Conservation (phyloP, 2,888 invertebrate species). For the Ornithoptera alexandrae region DNA sequence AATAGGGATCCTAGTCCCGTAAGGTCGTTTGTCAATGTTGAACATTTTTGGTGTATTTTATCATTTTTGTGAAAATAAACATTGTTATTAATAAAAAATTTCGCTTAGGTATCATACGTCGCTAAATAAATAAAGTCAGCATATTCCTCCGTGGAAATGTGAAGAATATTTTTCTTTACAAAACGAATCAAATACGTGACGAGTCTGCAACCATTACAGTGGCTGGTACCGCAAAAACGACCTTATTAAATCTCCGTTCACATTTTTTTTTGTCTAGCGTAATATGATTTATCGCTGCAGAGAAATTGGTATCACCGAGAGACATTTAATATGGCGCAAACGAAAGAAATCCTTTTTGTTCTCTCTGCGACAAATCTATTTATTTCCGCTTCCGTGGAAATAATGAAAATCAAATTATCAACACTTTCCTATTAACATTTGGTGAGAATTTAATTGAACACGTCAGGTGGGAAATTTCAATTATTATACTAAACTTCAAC, state of each 20-base stretch:
- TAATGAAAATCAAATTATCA: too few relatives aligned
- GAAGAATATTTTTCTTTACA: not conserved
- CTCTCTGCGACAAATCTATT: too few relatives aligned
- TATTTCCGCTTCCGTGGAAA: too few relatives aligned
- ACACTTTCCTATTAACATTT: too few relatives aligned
- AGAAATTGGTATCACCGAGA: constrained; percentile 15
- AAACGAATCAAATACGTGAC: constrained; percentile 24
- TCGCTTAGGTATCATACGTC: not conserved
- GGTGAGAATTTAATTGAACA: too few relatives aligned
- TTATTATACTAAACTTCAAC: too few relatives aligned
- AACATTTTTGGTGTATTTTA: too few relatives aligned
- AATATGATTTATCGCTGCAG: constrained; percentile 22
- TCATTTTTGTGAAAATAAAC: too few relatives aligned
- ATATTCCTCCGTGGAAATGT: not conserved
- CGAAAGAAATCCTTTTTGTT: not conserved
- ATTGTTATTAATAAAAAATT: not conserved
- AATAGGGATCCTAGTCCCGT: too few relatives aligned
- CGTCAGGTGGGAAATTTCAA: too few relatives aligned
- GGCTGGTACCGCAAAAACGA: constrained; percentile 12
- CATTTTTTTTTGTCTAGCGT: constrained; percentile 8
- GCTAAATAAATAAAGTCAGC: not conserved
- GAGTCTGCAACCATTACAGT: constrained; percentile 14
- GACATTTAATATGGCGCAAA: constrained; percentile 2
- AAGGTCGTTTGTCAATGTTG: too few relatives aligned
- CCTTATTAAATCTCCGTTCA: constrained; percentile 23